Percentiles rank a stretch among this genome's conserved stretches.
phyloP scores from a whole-genome alignment of 2,797 vertebrate species.

The Sebastolobus alascanus region DNA sequence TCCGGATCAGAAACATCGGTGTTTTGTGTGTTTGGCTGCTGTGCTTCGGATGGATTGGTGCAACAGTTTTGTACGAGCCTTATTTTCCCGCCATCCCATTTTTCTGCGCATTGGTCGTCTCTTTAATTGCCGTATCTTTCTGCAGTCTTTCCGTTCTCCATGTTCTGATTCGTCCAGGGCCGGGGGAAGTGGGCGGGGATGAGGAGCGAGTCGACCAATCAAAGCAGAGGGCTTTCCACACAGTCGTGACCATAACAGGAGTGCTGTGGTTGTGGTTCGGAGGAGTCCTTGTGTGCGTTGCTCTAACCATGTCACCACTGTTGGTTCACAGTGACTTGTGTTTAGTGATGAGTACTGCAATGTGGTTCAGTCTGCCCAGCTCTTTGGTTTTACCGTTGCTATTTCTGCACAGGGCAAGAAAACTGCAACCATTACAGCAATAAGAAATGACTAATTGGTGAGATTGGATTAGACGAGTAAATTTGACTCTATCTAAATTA shows the following conservation, averaged over 20 bases:
- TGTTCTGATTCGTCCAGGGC: constrained; percentile 26
- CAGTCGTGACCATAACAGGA: background rate
- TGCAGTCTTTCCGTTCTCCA: constrained; percentile 21
- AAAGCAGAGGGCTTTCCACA: constrained; percentile 5
- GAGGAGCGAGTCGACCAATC: background rate
- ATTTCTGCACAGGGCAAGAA: too few species aligned
- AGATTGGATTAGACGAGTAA: too few species aligned
- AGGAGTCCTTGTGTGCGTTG: too few species aligned
- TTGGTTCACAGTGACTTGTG: too few species aligned
- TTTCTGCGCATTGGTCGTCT: fast-evolving
- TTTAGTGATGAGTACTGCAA: background rate
- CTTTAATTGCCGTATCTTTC: background rate
- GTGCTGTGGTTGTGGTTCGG: background rate
- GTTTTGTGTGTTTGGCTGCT: background rate
- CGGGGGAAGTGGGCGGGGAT: background rate
- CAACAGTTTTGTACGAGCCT: too few species aligned
- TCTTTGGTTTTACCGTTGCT: background rate
- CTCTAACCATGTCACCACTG: too few species aligned
- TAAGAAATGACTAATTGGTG: too few species aligned
- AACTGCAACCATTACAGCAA: too few species aligned
- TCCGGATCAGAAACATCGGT: background rate
- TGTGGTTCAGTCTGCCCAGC: constrained; percentile 5
- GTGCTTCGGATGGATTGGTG: background rate
- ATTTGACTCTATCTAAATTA: too few species aligned
- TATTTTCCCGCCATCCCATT: too few species aligned